Conservation (phyloP, 30 jellyfish, hydroid and myxozoan genomes). For the Cassiopea xamachana region DNA sequence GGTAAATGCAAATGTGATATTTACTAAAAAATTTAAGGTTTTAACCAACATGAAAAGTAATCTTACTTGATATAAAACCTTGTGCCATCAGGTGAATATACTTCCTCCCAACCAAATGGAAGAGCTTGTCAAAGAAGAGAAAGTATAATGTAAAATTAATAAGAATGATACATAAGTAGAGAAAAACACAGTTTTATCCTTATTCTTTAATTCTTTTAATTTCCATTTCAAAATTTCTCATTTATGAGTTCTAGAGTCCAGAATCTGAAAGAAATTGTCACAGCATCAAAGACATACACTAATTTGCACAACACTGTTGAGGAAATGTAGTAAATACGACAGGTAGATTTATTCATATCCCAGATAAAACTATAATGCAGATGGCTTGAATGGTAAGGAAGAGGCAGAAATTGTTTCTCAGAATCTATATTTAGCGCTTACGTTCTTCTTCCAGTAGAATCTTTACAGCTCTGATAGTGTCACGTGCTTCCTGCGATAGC, state of each 20-base stretch:
- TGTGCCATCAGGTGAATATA: slow-evolving; percentile 81
- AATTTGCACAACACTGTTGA: too few relatives aligned
- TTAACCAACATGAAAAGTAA: not conserved
- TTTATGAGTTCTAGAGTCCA: too few relatives aligned
- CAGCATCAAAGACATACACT: too few relatives aligned
- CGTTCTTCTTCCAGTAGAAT: slow-evolving; percentile 89
- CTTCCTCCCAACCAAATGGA: slow-evolving; percentile 98
- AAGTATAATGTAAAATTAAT: not conserved
- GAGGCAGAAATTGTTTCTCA: not conserved
- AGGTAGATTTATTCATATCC: too few relatives aligned
- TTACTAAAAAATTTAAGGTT: not conserved
- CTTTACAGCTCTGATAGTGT: slow-evolving; percentile 84
- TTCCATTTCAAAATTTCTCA: too few relatives aligned
- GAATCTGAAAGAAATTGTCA: too few relatives aligned
- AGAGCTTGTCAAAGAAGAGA: slow-evolving; percentile 57
- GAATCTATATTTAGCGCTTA: slow-evolving; percentile 15
- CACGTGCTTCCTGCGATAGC: slow-evolving; percentile 83
- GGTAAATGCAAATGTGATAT: not conserved
- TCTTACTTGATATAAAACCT: slow-evolving; percentile 89
- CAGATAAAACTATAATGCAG: too few relatives aligned
- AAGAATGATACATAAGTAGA: not conserved
- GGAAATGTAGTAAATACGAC: too few relatives aligned
- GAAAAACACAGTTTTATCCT: not conserved
- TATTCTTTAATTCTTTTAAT: not conserved
- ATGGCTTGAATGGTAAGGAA: not conserved